Evolutionary conservation across 2,888 invertebrate genomes (phyloP).

Genomic region (Patella ulyssiponensis): DNA sequence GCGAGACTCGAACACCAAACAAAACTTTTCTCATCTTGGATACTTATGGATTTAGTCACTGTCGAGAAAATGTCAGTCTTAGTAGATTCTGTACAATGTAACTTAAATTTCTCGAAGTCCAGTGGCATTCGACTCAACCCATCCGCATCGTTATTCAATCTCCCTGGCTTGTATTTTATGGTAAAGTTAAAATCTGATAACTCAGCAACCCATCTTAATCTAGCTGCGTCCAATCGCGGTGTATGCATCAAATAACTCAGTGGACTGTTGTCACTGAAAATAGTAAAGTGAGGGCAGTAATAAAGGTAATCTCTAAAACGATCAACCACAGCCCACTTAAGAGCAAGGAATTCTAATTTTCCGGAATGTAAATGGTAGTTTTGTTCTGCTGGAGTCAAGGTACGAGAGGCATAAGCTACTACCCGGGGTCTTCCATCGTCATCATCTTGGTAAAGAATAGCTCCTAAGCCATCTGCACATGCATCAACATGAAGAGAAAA

Average conservation of each 20-base stretch:
- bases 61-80: background rate
- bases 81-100: constrained; percentile 15
- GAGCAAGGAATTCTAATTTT: constrained; percentile 38
- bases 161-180: constrained; percentile 36
- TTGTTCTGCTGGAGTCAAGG: constrained; percentile 42
- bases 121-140: constrained; percentile 32
- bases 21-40: background rate
- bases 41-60: constrained; percentile 8
- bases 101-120: constrained; percentile 26
- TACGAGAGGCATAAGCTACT: constrained; percentile 45
- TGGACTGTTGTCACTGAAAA: constrained; percentile 41
- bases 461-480: background rate
- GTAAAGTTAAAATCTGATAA: constrained; percentile 40
- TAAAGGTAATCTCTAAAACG: constrained; percentile 41
- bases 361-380: constrained; percentile 45
- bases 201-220: constrained; percentile 34
- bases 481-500: constrained; percentile 58
- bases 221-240: constrained; percentile 34
- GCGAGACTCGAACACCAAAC: background rate
- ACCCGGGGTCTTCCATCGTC: constrained; percentile 31
- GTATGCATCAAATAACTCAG: constrained; percentile 30
- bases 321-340: constrained; percentile 39
- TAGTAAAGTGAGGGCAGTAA: constrained; percentile 33
- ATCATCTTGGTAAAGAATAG: constrained; percentile 48
- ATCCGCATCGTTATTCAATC: constrained; percentile 31